Evolutionary conservation across 2,113 vertebrate genomes (phyloP).

Genomic region (Menura novaehollandiae): DNA sequence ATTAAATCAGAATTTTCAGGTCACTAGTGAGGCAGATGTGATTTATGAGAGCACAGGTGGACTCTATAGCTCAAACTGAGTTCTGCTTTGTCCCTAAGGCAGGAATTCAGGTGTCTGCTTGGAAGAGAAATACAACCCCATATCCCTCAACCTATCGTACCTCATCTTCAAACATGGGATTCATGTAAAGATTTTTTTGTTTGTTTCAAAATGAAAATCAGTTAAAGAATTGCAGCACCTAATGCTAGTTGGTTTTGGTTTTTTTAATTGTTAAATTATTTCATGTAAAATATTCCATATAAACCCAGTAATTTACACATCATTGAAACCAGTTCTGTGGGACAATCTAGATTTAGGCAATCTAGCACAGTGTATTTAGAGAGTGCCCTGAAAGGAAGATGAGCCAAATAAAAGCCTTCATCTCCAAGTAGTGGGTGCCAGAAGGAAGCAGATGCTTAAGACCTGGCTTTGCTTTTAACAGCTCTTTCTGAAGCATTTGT

Average conservation of each 20-base stretch:
- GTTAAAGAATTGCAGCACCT: neutral
- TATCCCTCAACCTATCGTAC: neutral
- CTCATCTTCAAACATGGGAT: neutral
- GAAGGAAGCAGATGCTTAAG: neutral
- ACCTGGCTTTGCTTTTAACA: neutral
- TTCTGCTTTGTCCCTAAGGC: neutral
- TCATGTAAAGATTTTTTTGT: neutral
- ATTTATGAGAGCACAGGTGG: neutral
- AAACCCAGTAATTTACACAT: neutral
- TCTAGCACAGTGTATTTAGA: fast-evolving
- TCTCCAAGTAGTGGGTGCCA: neutral
- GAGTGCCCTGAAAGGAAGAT: neutral
- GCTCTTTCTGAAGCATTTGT: neutral
- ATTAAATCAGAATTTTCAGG: neutral
- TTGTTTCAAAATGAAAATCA: neutral
- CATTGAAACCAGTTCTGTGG: neutral
- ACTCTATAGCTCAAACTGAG: neutral
- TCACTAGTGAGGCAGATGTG: neutral
- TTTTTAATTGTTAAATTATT: neutral
- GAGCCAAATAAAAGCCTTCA: neutral
- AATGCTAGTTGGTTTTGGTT: neutral
- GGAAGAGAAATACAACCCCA: neutral
- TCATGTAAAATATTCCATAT: neutral
- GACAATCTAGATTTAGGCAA: neutral
- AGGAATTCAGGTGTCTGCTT: neutral